Conservation (phyloP, 2,797 vertebrate species). For the Adrianichthys oophorus region DNA sequence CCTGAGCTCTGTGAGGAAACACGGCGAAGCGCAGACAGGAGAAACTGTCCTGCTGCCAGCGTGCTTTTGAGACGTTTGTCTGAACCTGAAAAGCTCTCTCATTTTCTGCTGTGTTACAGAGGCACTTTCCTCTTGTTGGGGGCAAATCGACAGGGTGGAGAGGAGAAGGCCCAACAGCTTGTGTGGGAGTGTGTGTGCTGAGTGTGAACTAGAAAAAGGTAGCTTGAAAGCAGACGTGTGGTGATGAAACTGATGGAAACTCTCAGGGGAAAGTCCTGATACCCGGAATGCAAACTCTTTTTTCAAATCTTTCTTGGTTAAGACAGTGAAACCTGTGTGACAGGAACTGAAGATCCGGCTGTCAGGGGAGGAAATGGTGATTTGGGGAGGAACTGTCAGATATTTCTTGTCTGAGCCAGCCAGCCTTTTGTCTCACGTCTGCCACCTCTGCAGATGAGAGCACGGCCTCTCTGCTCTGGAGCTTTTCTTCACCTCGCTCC, state of each 20-base stretch:
- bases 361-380: too few species aligned
- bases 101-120: slow-evolving; percentile 29
- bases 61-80: slow-evolving; percentile 26
- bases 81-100: slow-evolving; percentile 18
- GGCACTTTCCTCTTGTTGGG: slow-evolving; percentile 10
- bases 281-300: slow-evolving; percentile 24
- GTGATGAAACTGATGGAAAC: slow-evolving; percentile 57
- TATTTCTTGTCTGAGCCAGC: slow-evolving; percentile 13
- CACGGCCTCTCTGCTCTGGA: too few species aligned
- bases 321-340: slow-evolving; percentile 5
- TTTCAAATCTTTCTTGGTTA: slow-evolving; percentile 16
- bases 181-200: slow-evolving; percentile 25
- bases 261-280: slow-evolving; percentile 11
- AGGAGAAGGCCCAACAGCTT: slow-evolving; percentile 34
- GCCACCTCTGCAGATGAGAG: slow-evolving; percentile 10
- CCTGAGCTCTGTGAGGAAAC: too few species aligned
- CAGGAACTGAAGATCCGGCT: neutral
- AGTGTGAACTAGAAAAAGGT: slow-evolving; percentile 12
- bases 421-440: slow-evolving; percentile 20
- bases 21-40: too few species aligned
- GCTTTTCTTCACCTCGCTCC: neutral
- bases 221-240: slow-evolving; percentile 36
- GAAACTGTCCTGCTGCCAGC: too few species aligned
- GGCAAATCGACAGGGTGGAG: slow-evolving; percentile 33
- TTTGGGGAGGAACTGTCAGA: slow-evolving; percentile 16